Conservation (phyloP, 2,797 vertebrate genomes). For the Callimico goeldii region DNA sequence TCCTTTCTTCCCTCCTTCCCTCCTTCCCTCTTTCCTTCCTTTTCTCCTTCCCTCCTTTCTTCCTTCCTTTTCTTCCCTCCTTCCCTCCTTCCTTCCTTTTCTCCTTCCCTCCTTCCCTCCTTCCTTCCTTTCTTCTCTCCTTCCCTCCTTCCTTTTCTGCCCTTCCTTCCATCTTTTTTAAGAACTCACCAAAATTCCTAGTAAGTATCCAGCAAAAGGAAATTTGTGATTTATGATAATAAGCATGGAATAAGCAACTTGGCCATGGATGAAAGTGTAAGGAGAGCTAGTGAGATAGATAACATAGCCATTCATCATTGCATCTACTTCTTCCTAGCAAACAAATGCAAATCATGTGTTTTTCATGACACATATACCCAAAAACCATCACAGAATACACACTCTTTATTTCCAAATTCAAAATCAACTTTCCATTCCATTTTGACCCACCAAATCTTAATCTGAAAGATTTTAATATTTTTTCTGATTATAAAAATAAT, state of each 20-base stretch:
- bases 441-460: slow-evolving; percentile 13
- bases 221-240: not conserved
- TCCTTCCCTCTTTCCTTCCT: too few relatives aligned
- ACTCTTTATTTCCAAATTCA: slow-evolving; percentile 32
- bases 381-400: not conserved
- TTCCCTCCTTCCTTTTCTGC: not conserved
- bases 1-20: too few relatives aligned
- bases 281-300: not conserved
- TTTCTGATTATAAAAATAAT: not conserved
- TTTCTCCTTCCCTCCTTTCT: too few relatives aligned
- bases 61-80: rapidly evolving
- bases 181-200: not conserved
- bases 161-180: not conserved
- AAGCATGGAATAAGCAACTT: not conserved
- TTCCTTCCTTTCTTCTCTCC: rapidly evolving
- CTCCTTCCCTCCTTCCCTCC: too few relatives aligned
- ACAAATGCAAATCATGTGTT: not conserved
- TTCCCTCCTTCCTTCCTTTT: too few relatives aligned
- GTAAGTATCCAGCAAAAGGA: not conserved
- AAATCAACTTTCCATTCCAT: slow-evolving; percentile 42
- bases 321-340: not conserved
- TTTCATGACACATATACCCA: not conserved
- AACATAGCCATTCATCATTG: not conserved
- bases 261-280: not conserved
- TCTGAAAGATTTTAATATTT: slow-evolving; percentile 2